Evolutionary conservation across 2,113 vertebrate species (phyloP).

Genomic region (Ivindomyrus marchei): DNA sequence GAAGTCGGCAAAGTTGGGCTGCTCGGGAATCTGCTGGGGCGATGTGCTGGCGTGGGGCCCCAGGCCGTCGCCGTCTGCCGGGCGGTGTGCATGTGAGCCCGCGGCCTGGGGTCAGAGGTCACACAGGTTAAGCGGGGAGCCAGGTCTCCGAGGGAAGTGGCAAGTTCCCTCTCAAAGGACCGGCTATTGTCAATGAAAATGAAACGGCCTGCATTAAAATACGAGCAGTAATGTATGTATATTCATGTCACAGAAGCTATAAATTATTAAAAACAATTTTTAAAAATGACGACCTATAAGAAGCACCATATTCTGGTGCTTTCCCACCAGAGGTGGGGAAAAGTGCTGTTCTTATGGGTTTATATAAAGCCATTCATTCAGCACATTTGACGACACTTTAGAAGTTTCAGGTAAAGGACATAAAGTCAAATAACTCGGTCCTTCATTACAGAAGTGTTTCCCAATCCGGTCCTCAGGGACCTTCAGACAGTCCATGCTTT

Average conservation of each 20-base stretch:
- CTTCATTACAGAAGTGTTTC: background rate
- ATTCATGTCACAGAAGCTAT: background rate
- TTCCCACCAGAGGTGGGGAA: background rate
- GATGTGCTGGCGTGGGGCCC: conserved; percentile 79
- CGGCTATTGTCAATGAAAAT: background rate
- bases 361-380: background rate
- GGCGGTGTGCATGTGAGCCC: conserved; percentile 73
- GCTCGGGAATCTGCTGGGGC: conserved; percentile 93
- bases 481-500: background rate
- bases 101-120: conserved; percentile 56
- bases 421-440: background rate
- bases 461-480: background rate
- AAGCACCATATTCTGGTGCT: background rate
- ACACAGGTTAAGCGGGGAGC: background rate
- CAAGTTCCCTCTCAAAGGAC: background rate
- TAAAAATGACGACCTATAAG: background rate
- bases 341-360: background rate
- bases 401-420: background rate
- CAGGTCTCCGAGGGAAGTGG: background rate
- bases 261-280: background rate
- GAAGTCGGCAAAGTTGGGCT: conserved; percentile 98
- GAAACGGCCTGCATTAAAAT: background rate
- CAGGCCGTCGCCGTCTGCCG: conserved; percentile 72
- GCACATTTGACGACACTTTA: background rate
- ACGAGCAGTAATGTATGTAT: background rate